Percentiles rank a stretch among this genome's conserved stretches.
phyloP scores from a whole-genome alignment of 2,888 invertebrate genomes.

The Sminthurides aquaticus region DNA sequence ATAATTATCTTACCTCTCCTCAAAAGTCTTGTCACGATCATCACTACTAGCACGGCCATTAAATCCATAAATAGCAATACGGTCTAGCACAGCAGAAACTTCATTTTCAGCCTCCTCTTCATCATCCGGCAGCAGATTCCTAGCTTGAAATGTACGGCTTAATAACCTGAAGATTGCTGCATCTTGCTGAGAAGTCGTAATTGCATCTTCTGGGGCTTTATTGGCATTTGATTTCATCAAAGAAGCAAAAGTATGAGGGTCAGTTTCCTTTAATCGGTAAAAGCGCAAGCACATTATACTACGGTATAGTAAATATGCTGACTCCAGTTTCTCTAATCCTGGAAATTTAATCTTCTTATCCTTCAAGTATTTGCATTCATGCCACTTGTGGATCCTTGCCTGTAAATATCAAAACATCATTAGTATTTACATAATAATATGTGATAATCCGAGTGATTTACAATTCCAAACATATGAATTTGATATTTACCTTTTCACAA shows the following conservation, averaged over 20 bases:
- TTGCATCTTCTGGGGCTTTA: not conserved
- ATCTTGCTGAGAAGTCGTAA: not conserved
- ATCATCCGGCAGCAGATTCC: not conserved
- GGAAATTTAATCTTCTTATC: constrained; percentile 4
- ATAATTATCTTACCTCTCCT: no score
- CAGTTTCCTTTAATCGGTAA: not conserved
- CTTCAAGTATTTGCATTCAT: constrained; percentile 17
- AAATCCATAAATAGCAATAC: constrained; percentile 11
- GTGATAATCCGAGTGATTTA: no score
- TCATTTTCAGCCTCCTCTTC: not conserved
- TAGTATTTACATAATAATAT: not conserved
- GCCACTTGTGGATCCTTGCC: not conserved
- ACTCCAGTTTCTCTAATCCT: not conserved
- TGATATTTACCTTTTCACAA: not conserved
- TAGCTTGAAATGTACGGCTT: not conserved
- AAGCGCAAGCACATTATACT: constrained; percentile 7
- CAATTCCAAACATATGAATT: no score
- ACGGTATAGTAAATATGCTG: constrained; percentile 5
- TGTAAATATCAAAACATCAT: not conserved
- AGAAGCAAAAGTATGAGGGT: not conserved
- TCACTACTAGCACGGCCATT: no score
- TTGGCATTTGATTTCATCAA: constrained; percentile 1
- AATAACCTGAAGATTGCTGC: not conserved
- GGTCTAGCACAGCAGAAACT: constrained; percentile 4
- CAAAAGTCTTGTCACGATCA: no score